Percentiles rank a stretch among this genome's conserved stretches.
Conservation (phyloP, 1,140 invertebrate species). For the Psilanteris sp. region DNA sequence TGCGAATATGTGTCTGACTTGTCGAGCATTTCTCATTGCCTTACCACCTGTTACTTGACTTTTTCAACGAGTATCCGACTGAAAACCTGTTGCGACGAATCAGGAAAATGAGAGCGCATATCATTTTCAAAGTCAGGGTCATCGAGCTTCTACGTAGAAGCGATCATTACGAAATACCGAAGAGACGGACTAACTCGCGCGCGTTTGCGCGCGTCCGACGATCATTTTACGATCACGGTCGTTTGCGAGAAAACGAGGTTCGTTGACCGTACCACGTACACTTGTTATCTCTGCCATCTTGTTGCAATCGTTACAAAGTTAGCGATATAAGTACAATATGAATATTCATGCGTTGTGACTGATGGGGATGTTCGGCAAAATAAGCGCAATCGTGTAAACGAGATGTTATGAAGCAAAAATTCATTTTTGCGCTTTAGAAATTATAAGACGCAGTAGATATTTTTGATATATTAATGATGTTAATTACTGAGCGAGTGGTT, state of each 20-base stretch:
- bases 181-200: conserved; percentile 42
- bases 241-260: conserved; percentile 52
- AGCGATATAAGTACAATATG: conserved; percentile 42
- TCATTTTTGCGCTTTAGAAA: background rate
- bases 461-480: background rate
- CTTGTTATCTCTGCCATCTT: conserved; percentile 53
- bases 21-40: conserved; percentile 18
- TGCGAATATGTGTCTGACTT: conserved; percentile 23
- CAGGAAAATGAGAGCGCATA: conserved; percentile 60
- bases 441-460: background rate
- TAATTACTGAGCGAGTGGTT: conserved; percentile 10
- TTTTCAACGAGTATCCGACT: conserved; percentile 26
- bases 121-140: conserved; percentile 62
- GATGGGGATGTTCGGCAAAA: conserved; percentile 19
- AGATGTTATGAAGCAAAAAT: background rate
- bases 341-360: conserved; percentile 43
- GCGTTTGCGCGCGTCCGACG: conserved; percentile 37
- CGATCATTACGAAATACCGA: conserved; percentile 57
- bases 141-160: conserved; percentile 52
- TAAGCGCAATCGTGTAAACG: conserved; percentile 16
- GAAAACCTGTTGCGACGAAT: conserved; percentile 59
- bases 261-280: conserved; percentile 42
- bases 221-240: conserved; percentile 60
- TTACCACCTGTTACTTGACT: conserved; percentile 50
- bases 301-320: conserved; percentile 41